Evolutionary conservation across 2,113 vertebrate genomes (phyloP).

Genomic region (Mohoua ochrocephala): DNA sequence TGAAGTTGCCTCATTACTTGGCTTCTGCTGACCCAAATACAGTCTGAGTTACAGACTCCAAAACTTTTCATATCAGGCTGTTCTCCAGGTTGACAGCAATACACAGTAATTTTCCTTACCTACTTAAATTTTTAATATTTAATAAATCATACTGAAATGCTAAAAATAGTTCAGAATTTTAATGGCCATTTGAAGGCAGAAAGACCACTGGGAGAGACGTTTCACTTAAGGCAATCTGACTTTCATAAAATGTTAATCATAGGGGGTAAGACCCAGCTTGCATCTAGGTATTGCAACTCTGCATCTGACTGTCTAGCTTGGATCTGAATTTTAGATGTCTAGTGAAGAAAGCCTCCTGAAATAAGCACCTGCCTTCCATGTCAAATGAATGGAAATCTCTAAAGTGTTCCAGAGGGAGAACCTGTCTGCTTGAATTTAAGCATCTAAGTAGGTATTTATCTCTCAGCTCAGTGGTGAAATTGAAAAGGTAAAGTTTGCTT

Average conservation of each 20-base stretch:
- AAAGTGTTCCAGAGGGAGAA: neutral
- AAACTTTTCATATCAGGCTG: neutral
- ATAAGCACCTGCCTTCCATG: neutral
- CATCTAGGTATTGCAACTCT: neutral
- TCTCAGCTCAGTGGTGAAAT: neutral
- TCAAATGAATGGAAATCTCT: neutral
- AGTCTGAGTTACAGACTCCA: neutral
- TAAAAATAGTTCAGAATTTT: constrained; percentile 4
- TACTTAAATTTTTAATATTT: constrained; percentile 11
- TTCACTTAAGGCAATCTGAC: neutral
- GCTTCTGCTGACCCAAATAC: neutral
- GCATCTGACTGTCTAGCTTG: neutral
- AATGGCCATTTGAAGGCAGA: neutral
- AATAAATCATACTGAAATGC: neutral
- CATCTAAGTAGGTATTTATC: neutral
- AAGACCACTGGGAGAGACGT: neutral
- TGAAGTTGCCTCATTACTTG: neutral
- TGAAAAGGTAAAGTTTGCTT: neutral
- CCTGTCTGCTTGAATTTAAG: neutral
- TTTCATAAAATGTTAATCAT: constrained; percentile 22
- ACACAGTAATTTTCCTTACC: neutral
- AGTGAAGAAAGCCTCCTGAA: neutral
- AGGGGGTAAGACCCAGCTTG: neutral
- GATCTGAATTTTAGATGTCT: neutral
- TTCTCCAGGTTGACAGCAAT: neutral